A percentile compares a stretch with the other conserved stretches of the same genome.
Evolutionary conservation across 2,797 vertebrate species (phyloP).

Genomic region (Acipenser oxyrinchus): DNA sequence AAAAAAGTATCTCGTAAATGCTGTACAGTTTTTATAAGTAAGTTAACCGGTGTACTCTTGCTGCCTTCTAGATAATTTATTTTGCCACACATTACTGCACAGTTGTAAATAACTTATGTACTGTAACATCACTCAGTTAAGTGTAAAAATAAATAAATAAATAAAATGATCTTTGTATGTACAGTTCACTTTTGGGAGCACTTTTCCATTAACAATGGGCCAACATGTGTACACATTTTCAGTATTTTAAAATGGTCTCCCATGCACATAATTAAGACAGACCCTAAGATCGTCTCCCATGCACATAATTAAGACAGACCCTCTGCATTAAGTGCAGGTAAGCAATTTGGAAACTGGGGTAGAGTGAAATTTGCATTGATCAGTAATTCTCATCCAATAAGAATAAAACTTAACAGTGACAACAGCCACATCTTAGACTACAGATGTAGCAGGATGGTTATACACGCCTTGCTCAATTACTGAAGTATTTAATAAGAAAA

Average conservation of each 20-base stretch:
- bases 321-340: conserved; percentile 35
- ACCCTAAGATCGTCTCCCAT: conserved; percentile 45
- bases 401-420: neutral
- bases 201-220: conserved; percentile 63
- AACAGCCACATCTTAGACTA: conserved; percentile 49
- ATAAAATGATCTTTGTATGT: conserved; percentile 89
- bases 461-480: conserved; percentile 71
- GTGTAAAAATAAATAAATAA: conserved; percentile 89
- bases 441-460: conserved; percentile 72
- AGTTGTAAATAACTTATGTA: conserved; percentile 99
- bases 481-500: conserved; percentile 60
- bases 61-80: conserved; percentile 99
- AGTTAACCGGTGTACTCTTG: conserved; percentile 99
- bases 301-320: conserved; percentile 40
- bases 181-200: conserved; percentile 74
- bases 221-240: conserved; percentile 64
- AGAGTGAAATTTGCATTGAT: too few relatives aligned
- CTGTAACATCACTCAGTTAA: conserved; percentile 99
- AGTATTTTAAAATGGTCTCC: conserved; percentile 55
- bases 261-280: conserved; percentile 41
- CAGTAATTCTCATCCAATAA: too few relatives aligned
- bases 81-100: conserved; percentile 99
- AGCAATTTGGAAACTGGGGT: conserved; percentile 32
- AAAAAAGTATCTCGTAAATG: conserved; percentile 95
- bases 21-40: conserved; percentile 99